phyloP scores from a whole-genome alignment of 2,888 invertebrate species.

The Drosophila mulleri region DNA sequence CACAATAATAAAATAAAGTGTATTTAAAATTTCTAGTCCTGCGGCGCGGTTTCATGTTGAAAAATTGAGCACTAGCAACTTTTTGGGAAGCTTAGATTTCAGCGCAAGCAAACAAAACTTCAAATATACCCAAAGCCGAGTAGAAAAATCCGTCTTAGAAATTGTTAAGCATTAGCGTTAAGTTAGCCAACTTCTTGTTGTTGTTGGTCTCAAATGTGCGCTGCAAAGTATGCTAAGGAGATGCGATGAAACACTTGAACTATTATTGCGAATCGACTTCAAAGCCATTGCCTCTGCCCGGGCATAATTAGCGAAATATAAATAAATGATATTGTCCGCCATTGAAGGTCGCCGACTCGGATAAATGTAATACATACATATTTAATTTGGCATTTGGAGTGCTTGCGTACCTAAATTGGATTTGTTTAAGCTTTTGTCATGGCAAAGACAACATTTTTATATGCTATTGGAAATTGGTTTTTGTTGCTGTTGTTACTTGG shows the following conservation, averaged over 20 bases:
- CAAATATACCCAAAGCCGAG: not conserved
- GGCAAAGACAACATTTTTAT: constrained; percentile 13
- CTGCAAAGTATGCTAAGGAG: constrained; percentile 28
- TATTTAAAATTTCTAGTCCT: not conserved
- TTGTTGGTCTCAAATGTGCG: not conserved
- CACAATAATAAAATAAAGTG: too few relatives aligned
- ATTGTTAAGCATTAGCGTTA: not conserved
- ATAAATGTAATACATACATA: constrained; percentile 29
- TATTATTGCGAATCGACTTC: not conserved
- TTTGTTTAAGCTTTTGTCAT: constrained; percentile 36
- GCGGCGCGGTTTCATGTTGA: not conserved
- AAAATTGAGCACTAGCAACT: not conserved
- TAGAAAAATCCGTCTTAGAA: not conserved
- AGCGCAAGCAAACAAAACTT: constrained; percentile 2
- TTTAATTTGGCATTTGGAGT: constrained; percentile 37
- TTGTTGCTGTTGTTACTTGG: constrained; percentile 19
- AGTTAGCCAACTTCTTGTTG: not conserved
- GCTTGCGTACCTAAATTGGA: constrained; percentile 38
- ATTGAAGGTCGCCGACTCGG: constrained; percentile 1
- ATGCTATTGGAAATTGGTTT: constrained; percentile 23
- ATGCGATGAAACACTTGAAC: not conserved
- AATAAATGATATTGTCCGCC: constrained; percentile 20
- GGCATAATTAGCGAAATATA: constrained; percentile 24
- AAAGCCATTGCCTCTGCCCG: not conserved
- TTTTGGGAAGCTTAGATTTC: not conserved